phyloP scores from a whole-genome alignment of 2,888 invertebrate species.

The Leptogaster cylindrica region DNA sequence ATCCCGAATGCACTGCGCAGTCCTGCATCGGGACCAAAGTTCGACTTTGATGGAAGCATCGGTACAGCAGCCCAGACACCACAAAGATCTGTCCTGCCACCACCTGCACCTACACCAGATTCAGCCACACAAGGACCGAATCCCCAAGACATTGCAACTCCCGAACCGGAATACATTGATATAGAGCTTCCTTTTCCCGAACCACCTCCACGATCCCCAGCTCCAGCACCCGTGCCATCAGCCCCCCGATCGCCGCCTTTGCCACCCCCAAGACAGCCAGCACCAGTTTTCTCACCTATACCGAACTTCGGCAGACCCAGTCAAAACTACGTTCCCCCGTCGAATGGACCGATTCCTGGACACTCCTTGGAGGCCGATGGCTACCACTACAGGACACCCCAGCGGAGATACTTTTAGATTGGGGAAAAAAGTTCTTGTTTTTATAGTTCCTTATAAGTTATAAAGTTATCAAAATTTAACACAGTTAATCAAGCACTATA shows the following conservation, averaged over 20 bases:
- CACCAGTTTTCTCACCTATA: background rate
- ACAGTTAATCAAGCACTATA: no score
- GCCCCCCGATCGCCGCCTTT: slow-evolving; percentile 48
- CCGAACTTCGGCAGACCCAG: slow-evolving; percentile 1
- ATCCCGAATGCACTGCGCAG: slow-evolving; percentile 23
- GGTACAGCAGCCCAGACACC: slow-evolving; percentile 26
- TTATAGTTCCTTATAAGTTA: slow-evolving; percentile 32
- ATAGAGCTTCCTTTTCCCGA: slow-evolving; percentile 55
- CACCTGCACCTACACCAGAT: slow-evolving; percentile 48
- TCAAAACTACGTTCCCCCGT: slow-evolving; percentile 4
- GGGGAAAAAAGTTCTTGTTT: background rate
- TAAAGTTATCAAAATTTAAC: slow-evolving; percentile 22
- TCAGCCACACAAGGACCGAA: slow-evolving; percentile 61
- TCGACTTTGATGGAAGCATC: background rate
- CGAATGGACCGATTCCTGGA: slow-evolving; percentile 16
- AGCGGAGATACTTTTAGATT: slow-evolving; percentile 12
- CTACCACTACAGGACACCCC: slow-evolving; percentile 28
- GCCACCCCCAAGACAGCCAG: slow-evolving; percentile 38
- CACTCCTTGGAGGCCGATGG: slow-evolving; percentile 26
- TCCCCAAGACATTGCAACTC: slow-evolving; percentile 61
- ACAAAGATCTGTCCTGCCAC: background rate
- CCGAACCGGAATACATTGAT: slow-evolving; percentile 60
- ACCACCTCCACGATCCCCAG: slow-evolving; percentile 47
- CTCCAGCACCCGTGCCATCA: slow-evolving; percentile 31
- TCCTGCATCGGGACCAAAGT: background rate